Conservation (phyloP, 2,888 invertebrate species). For the Nineta flava region DNA sequence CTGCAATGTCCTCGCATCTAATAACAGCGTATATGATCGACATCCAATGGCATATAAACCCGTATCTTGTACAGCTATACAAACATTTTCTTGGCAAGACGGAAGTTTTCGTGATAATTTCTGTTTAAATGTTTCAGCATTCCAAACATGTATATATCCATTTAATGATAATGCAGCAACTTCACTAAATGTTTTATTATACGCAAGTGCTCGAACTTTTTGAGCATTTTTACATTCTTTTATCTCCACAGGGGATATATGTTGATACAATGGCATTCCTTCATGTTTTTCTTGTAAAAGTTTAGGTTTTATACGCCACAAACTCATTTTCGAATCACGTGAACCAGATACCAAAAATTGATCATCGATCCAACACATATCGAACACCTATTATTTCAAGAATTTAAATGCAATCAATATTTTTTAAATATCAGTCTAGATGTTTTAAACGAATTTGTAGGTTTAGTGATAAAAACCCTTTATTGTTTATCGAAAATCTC, state of each 20-base stretch:
- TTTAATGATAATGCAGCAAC: constrained; percentile 83
- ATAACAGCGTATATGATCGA: constrained; percentile 75
- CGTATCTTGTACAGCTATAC: constrained; percentile 72
- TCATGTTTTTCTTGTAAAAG: constrained; percentile 29
- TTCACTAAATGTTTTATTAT: constrained; percentile 72
- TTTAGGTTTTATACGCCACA: constrained; percentile 62
- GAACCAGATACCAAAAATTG: constrained; percentile 89
- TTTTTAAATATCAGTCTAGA: neutral
- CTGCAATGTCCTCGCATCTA: constrained; percentile 78
- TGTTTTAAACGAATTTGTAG: neutral
- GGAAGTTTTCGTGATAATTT: constrained; percentile 74
- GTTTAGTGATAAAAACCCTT: neutral
- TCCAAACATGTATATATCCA: constrained; percentile 89
- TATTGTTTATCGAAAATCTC: too few relatives aligned
- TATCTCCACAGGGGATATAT: constrained; percentile 50
- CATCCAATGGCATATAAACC: constrained; percentile 89
- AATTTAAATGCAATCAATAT: neutral
- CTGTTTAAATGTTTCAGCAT: constrained; percentile 76
- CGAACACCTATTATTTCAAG: constrained; percentile 44
- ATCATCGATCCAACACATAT: constrained; percentile 93
- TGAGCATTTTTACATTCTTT: constrained; percentile 67
- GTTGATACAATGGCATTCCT: constrained; percentile 31
- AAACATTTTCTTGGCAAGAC: constrained; percentile 84
- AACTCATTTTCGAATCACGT: constrained; percentile 75
- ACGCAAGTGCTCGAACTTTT: constrained; percentile 63